phyloP scores from a whole-genome alignment of 2,797 vertebrate genomes.

The Phaenicophaeus curvirostris region DNA sequence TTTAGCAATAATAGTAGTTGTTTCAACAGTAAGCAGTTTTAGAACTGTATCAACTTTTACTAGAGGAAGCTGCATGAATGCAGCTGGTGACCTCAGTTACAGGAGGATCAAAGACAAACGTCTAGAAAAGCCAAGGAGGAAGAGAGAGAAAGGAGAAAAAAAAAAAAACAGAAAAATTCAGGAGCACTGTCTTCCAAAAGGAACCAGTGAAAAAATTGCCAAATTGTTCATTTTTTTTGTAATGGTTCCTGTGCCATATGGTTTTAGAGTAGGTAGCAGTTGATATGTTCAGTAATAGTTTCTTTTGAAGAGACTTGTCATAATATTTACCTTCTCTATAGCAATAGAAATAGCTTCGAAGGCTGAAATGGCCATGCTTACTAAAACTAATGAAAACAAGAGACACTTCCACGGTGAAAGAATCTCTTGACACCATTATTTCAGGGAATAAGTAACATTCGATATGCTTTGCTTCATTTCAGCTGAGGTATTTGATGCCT shows the following conservation, averaged over 20 bases:
- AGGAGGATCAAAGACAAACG: not conserved
- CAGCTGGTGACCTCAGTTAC: not conserved
- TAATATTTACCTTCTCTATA: conserved; percentile 54
- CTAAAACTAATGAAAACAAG: conserved; percentile 6
- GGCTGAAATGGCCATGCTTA: not conserved
- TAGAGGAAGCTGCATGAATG: not conserved
- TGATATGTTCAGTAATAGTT: conserved; percentile 30
- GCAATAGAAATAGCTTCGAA: conserved; percentile 47
- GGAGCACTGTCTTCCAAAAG: not conserved
- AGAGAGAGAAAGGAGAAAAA: not conserved
- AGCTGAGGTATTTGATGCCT: not conserved
- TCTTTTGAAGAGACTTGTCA: conserved; percentile 45
- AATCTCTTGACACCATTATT: conserved; percentile 10
- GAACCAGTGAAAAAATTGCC: conserved; percentile 2
- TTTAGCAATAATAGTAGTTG: not conserved
- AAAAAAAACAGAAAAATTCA: not conserved
- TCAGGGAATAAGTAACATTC: not conserved
- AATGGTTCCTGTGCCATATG: conserved; percentile 5
- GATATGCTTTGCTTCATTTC: not conserved
- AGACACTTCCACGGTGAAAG: conserved; percentile 9
- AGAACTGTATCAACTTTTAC: not conserved
- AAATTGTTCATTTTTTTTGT: conserved; percentile 3
- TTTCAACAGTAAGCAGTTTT: not conserved
- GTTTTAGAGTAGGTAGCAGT: conserved; percentile 41
- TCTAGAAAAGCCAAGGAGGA: not conserved